Conservation (phyloP, 2,888 invertebrate species). For the Scaptomyza tumidula region DNA sequence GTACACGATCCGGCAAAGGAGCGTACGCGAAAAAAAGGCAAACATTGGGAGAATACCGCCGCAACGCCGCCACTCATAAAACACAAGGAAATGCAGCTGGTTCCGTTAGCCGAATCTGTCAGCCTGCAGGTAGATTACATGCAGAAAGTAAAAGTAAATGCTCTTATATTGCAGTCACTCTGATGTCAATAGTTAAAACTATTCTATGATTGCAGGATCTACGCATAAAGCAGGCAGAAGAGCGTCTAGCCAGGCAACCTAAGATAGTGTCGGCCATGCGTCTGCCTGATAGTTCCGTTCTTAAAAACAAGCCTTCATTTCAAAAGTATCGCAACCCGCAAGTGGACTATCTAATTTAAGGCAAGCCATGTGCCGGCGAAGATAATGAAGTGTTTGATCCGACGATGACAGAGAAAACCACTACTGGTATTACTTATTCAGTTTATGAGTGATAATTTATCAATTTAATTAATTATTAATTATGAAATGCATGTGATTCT, state of each 20-base stretch:
- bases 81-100: slow-evolving; percentile 74
- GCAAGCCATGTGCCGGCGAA: slow-evolving; percentile 67
- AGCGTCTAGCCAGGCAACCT: slow-evolving; percentile 71
- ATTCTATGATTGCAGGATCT: slow-evolving; percentile 62
- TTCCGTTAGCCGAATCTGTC: slow-evolving; percentile 82
- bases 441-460: slow-evolving; percentile 50
- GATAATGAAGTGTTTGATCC: slow-evolving; percentile 79
- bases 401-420: slow-evolving; percentile 64
- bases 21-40: slow-evolving; percentile 76
- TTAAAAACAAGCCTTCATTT: slow-evolving; percentile 75
- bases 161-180: neutral
- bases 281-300: slow-evolving; percentile 62
- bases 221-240: slow-evolving; percentile 80
- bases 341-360: slow-evolving; percentile 69
- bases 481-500: slow-evolving; percentile 7
- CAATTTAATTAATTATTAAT: neutral
- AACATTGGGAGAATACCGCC: slow-evolving; percentile 83
- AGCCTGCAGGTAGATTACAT: slow-evolving; percentile 79
- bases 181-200: neutral
- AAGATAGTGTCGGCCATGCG: slow-evolving; percentile 32
- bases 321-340: slow-evolving; percentile 73
- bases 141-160: slow-evolving; percentile 77
- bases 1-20: slow-evolving; percentile 83
- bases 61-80: slow-evolving; percentile 83
- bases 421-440: slow-evolving; percentile 69